These are phyloP conservation scores for Athalia circularis DNA, from an alignment of 2,888 invertebrate genomes.

Conservation along the genomic window DNA sequence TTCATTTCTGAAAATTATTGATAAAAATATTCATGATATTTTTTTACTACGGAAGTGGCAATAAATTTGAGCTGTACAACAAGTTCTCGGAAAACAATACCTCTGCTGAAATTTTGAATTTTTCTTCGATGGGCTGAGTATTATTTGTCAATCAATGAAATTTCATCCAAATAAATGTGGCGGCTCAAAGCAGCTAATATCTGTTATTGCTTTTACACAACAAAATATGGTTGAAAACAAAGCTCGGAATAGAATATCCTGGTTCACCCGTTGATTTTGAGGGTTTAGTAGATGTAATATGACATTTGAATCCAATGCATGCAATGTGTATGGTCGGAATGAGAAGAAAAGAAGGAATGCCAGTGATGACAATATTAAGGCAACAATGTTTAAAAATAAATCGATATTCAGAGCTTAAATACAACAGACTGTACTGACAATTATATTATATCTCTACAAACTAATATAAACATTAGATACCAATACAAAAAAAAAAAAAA, in stretches of 20 bases:
- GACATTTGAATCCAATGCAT: conserved; percentile 1
- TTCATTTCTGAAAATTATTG: conserved; percentile 40
- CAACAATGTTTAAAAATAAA: conserved; percentile 53
- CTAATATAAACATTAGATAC: conserved; percentile 57
- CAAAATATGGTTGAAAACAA: conserved; percentile 31
- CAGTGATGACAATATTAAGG: conserved; percentile 66
- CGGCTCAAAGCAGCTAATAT: conserved; percentile 42
- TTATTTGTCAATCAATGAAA: conserved; percentile 20
- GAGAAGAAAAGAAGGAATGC: conserved; percentile 45
- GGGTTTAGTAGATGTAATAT: neutral
- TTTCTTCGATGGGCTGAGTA: neutral
- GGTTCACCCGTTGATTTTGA: conserved; percentile 9
- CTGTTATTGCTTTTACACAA: neutral
- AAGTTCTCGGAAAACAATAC: conserved; percentile 33
- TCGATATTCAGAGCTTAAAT: conserved; percentile 66
- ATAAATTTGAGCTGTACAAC: conserved; percentile 37
- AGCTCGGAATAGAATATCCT: conserved; percentile 16
- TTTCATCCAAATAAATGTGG: conserved; percentile 17
- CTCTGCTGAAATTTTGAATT: neutral
- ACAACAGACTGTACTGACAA: conserved; percentile 67
- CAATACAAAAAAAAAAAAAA: conserved; percentile 55
- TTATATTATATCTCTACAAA: conserved; percentile 58
- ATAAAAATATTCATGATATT: conserved; percentile 53
- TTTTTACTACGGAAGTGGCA: conserved; percentile 45
- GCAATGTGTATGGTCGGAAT: conserved; percentile 17